Evolutionary conservation across 2,888 invertebrate genomes (phyloP), one percentile per base, ranked within the genome.

Genomic region (Limnephilus auricula): DNA sequence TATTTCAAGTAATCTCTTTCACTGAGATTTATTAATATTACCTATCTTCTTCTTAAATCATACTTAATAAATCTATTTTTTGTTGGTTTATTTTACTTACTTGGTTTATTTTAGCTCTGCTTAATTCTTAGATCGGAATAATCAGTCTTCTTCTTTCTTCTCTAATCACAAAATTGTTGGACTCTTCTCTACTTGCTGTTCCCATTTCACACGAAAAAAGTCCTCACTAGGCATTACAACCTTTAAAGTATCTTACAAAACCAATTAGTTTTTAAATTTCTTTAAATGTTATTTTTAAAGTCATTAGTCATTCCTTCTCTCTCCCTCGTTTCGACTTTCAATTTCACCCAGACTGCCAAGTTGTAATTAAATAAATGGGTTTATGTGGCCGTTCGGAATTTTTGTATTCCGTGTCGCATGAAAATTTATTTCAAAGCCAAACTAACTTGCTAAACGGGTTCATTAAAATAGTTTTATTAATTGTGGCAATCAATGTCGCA

Each of bases 271-370:
- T 65, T n/a, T 25, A 65, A 65, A 9, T 9, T 65, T n/a, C 2
- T 9, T 9, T 6, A 65, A 25, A 65, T n/a, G 25, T 65, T 65
- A 25, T 1, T 65, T 65, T 65, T 25, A n/a, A 65, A 65, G 65
- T 25, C 25, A n/a, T 65, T 65, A 65, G 65, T 65, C 65, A 65
- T 65, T 65, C 65, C 65, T 65, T 65, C 65, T 65, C 65, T n/a
- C 65, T n/a, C 65, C 65, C 65, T 25, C n/a, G 65, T n/a, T 80
- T 32, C 18, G 80, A 31, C 80, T 80, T 80, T 80, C 80, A 80
- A 13, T 80, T 80, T 80, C 80, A 32, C 15, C 32, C 80, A 80
- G 80, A 31, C 80, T 80, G 13, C 30, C 15, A 31, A 80, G 80
- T 30, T 25, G 32, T 30, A 15, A 18, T 80, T 15, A 32, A 80